Conservation (phyloP, 2,113 vertebrate genomes). For the Brevimyrus niger region DNA sequence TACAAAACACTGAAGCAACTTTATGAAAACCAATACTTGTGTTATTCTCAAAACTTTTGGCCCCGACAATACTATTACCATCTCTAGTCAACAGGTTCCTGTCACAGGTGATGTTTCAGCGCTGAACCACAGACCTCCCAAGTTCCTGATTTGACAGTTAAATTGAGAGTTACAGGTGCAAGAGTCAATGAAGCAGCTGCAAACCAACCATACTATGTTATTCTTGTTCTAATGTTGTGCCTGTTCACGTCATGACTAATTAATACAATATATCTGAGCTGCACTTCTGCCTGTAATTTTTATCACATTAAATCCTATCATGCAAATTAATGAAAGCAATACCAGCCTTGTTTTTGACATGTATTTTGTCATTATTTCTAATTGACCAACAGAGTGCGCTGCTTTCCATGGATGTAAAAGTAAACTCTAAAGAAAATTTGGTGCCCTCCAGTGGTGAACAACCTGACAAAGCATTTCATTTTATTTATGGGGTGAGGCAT, state of each 20-base stretch:
- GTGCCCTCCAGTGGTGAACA: not conserved
- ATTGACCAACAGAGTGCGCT: not conserved
- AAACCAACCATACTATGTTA: not conserved
- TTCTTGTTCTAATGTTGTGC: not conserved
- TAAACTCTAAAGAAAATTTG: not conserved
- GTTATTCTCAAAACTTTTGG: too few species aligned
- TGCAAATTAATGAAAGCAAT: not conserved
- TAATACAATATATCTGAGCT: not conserved
- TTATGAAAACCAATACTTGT: too few species aligned
- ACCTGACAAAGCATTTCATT: not conserved
- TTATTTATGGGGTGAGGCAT: not conserved
- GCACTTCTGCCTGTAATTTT: not conserved
- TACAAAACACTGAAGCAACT: too few species aligned
- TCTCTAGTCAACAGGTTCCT: not conserved
- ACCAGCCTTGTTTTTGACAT: not conserved
- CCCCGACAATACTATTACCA: not conserved
- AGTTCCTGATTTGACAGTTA: not conserved
- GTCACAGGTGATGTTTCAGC: not conserved
- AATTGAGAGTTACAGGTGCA: not conserved
- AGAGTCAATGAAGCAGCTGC: not conserved
- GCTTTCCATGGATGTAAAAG: not conserved
- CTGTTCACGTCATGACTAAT: not conserved
- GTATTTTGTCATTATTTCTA: not conserved
- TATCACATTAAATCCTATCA: not conserved
- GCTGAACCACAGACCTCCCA: not conserved